These are phyloP conservation scores for Drosophila burlai DNA, from an alignment of 1,140 invertebrate species.

Conservation along the genomic window DNA sequence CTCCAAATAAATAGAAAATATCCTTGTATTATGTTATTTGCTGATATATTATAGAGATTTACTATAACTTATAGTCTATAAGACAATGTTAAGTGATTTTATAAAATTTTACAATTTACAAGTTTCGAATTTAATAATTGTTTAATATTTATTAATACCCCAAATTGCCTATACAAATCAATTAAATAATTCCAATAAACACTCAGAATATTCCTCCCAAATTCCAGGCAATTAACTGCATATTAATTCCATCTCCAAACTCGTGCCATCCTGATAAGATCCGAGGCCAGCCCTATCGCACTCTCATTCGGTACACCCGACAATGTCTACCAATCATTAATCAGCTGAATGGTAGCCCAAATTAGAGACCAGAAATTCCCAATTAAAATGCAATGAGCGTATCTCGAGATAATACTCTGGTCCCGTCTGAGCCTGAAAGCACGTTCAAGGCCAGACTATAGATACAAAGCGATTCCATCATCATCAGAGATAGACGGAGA, in stretches of 20 bases:
- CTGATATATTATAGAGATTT: no score
- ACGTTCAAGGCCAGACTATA: constrained; percentile 62
- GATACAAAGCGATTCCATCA: constrained; percentile 49
- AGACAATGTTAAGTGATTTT: not conserved
- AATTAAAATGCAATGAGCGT: constrained; percentile 75
- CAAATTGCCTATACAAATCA: not conserved
- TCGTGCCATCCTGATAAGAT: constrained; percentile 10
- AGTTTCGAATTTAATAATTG: not conserved
- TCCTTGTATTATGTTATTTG: no score
- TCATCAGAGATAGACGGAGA: constrained; percentile 46
- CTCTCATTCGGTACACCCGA: constrained; percentile 26
- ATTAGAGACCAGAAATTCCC: constrained; percentile 35
- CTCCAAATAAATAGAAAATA: no score
- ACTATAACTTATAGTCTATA: no score
- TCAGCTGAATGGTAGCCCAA: constrained; percentile 65
- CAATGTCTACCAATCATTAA: constrained; percentile 54
- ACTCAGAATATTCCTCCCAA: not conserved
- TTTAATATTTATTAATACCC: no score
- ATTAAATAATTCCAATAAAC: no score
- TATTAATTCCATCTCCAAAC: constrained; percentile 10
- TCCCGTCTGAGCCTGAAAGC: constrained; percentile 42
- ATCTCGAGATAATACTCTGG: constrained; percentile 32
- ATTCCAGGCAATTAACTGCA: not conserved
- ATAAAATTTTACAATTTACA: not conserved
- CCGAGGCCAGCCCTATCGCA: not conserved